These are phyloP conservation scores for Smutsia temminckii DNA, from an alignment of 2,797 vertebrate species.

Conservation along the genomic window DNA sequence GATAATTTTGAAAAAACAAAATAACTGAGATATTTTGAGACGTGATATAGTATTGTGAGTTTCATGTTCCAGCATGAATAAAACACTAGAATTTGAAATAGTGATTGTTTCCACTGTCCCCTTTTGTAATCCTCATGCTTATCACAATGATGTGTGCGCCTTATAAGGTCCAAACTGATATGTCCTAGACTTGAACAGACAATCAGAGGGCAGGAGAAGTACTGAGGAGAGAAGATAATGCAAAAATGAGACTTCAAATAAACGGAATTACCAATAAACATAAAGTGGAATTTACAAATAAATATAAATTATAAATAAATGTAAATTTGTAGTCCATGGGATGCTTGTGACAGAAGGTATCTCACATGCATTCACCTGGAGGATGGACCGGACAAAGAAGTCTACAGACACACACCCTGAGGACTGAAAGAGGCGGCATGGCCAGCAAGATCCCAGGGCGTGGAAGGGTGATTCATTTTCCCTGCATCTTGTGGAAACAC, in stretches of 20 bases:
- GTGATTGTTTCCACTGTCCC: neutral
- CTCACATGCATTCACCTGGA: neutral
- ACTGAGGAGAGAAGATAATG: neutral
- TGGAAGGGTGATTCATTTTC: neutral
- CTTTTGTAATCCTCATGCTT: neutral
- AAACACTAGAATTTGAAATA: neutral
- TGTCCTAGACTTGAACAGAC: neutral
- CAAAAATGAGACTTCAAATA: neutral
- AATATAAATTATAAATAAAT: too few relatives aligned
- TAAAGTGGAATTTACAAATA: neutral
- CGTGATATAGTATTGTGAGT: neutral
- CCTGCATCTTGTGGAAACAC: neutral
- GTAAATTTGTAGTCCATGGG: neutral
- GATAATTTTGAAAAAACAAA: neutral
- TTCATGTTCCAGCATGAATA: neutral
- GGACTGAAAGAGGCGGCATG: neutral
- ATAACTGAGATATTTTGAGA: neutral
- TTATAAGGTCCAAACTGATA: neutral
- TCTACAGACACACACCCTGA: neutral
- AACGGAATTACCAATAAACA: neutral
- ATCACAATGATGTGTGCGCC: neutral
- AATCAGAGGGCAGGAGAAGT: neutral
- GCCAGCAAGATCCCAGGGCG: too few relatives aligned
- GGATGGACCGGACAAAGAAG: neutral
- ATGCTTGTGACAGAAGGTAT: neutral